Evolutionary conservation across 2,888 invertebrate genomes (phyloP), one percentile per base, ranked within the genome.

Genomic region (Hemicrepidius hirtus): DNA sequence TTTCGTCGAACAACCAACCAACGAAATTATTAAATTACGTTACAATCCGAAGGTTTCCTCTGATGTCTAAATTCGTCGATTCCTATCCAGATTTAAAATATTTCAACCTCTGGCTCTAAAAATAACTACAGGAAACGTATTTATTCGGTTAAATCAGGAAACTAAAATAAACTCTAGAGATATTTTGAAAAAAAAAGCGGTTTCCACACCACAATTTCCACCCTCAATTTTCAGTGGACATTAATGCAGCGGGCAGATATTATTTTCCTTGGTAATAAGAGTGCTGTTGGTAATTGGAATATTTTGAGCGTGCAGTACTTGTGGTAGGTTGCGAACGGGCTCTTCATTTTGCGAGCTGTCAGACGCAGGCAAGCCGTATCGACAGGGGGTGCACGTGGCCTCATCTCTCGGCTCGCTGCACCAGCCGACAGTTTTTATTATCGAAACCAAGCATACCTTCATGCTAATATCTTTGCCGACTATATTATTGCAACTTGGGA

Each of bases 341-440:
- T 77, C 81, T 80, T 80, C 80, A 80, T 81, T 80, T 78, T 77
- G 77, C 71, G 77, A 77, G 76, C 80, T 80, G 81, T 81, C 81
- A 80, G 70, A 75, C 68, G 78, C 81, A 81, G 80, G 73, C 76
- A 69, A 68, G 70, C 68, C 68, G 72, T 68, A 75, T 76, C 76
- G 77, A 77, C 74, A 66, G 73, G 75, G 74, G 75, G 76, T 70
- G 75, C 79, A 79, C 78, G 76, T 77, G 77, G 74, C 74, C 76
- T 74, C 72, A 73, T 73, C 73, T 73, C 70, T 70, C 65, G 57
- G 66, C 70, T 70, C 66, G 49, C 63, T 73, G 73, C 73, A 67
- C 66, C 68, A 67, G 59, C 70, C 70, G 73, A 66, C 73, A 73
- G 66, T 67, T 70, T 73, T 73, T 73, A 73, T 73, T 75, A 76